Evolutionary conservation across 2,797 vertebrate species (phyloP).

Genomic region (Hoplostethus mediterraneus): DNA sequence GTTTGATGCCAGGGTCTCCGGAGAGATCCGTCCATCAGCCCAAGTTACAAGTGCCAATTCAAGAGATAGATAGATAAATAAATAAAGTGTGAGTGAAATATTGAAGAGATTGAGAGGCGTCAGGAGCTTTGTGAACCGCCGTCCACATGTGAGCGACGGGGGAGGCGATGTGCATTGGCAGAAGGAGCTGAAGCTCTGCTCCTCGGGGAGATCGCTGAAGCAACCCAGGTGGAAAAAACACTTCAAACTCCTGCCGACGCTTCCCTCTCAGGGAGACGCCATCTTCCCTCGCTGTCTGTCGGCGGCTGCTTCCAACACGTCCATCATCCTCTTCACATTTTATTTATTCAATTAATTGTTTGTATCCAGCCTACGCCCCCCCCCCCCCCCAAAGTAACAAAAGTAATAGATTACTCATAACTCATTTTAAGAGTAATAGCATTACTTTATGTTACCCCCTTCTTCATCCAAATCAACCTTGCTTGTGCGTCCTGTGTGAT

Average conservation of each 20-base stretch:
- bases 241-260: slow-evolving; percentile 22
- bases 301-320: no score
- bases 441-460: no score
- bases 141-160: slow-evolving; percentile 49
- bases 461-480: no score
- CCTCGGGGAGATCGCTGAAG: slow-evolving; percentile 38
- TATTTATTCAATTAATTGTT: no score
- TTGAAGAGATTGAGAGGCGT: slow-evolving; percentile 30
- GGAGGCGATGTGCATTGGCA: slow-evolving; percentile 26
- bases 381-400: no score
- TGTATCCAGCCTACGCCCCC: no score
- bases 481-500: no score
- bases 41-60: slow-evolving; percentile 4
- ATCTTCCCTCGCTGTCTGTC: not conserved
- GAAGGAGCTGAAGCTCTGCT: slow-evolving; percentile 29
- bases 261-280: not conserved
- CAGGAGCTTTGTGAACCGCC: slow-evolving; percentile 23
- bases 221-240: slow-evolving; percentile 49
- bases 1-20: slow-evolving; percentile 18
- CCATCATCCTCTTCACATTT: no score
- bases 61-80: slow-evolving; percentile 34
- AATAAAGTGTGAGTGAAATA: slow-evolving; percentile 30
- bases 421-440: no score
- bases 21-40: slow-evolving; percentile 44
- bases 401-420: no score